Evolutionary conservation across 2,888 invertebrate genomes (phyloP).

Genomic region (Sericinus montela): DNA sequence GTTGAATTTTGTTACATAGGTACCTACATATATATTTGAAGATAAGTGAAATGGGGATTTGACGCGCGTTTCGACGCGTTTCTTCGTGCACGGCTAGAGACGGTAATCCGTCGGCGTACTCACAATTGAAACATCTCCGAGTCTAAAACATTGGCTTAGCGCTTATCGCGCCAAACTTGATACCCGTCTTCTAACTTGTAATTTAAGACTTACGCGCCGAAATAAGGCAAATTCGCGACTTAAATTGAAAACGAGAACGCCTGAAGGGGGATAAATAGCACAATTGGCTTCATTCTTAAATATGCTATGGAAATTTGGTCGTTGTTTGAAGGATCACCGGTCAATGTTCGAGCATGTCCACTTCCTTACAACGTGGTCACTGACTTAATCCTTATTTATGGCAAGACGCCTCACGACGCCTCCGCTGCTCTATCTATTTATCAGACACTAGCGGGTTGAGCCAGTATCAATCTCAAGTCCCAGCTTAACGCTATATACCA

Average conservation of each 20-base stretch:
- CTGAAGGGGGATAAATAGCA: slow-evolving; percentile 13
- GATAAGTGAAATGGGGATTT: slow-evolving; percentile 64
- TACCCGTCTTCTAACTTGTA: slow-evolving; percentile 69
- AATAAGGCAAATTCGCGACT: slow-evolving; percentile 71
- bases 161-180: slow-evolving; percentile 62
- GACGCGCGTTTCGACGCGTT: slow-evolving; percentile 59
- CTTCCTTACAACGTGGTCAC: slow-evolving; percentile 61
- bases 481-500: slow-evolving; percentile 43
- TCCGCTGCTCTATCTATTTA: slow-evolving; percentile 69
- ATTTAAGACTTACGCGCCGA: slow-evolving; percentile 67
- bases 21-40: slow-evolving; percentile 36
- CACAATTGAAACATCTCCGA: slow-evolving; percentile 66
- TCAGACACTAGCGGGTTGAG: slow-evolving; percentile 52
- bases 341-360: background rate
- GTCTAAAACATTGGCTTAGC: slow-evolving; percentile 69
- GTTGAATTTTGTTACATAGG: slow-evolving; percentile 23
- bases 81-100: slow-evolving; percentile 45
- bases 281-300: slow-evolving; percentile 13
- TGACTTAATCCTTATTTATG: slow-evolving; percentile 77
- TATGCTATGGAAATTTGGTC: background rate
- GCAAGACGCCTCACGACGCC: slow-evolving; percentile 73
- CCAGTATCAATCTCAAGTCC: slow-evolving; percentile 66
- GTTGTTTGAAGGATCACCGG: slow-evolving; percentile 14
- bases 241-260: slow-evolving; percentile 21
- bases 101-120: slow-evolving; percentile 63